Base-by-base conservation (phyloP, 2,113 vertebrate species). In the Bolborhynchus lineola region DNA sequence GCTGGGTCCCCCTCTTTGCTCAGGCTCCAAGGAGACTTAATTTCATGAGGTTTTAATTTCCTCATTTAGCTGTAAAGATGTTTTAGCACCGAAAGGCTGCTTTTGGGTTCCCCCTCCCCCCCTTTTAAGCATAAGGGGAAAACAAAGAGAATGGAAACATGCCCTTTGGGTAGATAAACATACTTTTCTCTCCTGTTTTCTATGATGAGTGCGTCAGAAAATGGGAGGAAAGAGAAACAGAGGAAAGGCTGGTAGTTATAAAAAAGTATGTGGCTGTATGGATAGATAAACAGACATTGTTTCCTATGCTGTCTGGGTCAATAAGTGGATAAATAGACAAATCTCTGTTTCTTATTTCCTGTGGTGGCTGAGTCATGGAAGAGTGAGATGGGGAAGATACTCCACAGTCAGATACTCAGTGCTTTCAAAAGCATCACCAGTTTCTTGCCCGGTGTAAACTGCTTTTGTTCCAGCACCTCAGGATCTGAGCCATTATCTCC, bases 141-240 rank as follows among this genome's bases (percentile, higher is more conserved):
- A 75, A 12, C 71, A 53, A 65, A 80, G 86, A 4, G 1, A 59
- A 84, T 29, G 86, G 75, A 68, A 90, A 77, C 53, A 26, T 44
- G 65, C 74, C 95, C 74, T 62, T 87, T 77, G 86, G 90, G 59
- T 52, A 39, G 86, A 64, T 77, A 81, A 87, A 82, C 69, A 37
- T 25, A 16, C 42, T 88, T 47, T 63, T 21, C 47, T 42, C 74
- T 67, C 64, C 82, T n/a, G 52, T 84, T 95, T 77, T 71, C 74
- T 23, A 1, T 44, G 79, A 33, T 49, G 88, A 44, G 69, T 44
- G 60, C 47, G 42, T 19, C 14, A 1, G 80, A 19, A 59, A 55
- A 81, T 0, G 59, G 50, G 63, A 88, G 49, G 87, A 19, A 55
- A 42, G 59, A 60, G 69, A 31, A 81, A 17, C 33, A 6, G 79